phyloP scores from a whole-genome alignment of 2,888 invertebrate genomes.

The Sphinx pinastri region DNA sequence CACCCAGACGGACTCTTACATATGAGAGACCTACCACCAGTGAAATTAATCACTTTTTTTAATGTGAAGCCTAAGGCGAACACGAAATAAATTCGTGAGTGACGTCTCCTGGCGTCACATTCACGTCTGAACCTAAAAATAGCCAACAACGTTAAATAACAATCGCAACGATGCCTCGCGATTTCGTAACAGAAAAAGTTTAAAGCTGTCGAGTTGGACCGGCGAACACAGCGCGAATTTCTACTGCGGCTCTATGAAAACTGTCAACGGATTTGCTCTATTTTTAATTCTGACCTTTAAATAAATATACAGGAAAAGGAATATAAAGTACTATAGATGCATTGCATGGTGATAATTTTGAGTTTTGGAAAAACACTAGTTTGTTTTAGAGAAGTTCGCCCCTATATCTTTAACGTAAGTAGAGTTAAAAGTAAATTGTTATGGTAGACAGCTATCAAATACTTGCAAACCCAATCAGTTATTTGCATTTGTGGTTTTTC shows the following conservation, averaged over 20 bases:
- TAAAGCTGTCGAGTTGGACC: conserved; percentile 1
- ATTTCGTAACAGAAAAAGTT: conserved; percentile 9
- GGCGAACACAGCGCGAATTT: conserved; percentile 1
- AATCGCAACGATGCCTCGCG: neutral
- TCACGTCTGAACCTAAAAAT: neutral
- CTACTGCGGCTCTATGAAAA: neutral
- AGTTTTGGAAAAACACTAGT: too few relatives aligned
- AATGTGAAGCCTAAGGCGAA: neutral
- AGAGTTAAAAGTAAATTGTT: too few relatives aligned
- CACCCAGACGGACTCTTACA: too few relatives aligned
- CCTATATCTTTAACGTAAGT: too few relatives aligned
- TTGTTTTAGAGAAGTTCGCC: too few relatives aligned
- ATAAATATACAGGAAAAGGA: too few relatives aligned
- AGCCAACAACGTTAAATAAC: conserved; percentile 4
- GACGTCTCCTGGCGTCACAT: conserved; percentile 9
- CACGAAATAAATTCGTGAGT: neutral
- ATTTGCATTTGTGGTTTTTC: too few relatives aligned
- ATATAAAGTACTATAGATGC: too few relatives aligned
- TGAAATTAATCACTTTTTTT: neutral
- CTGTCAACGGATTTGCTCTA: neutral
- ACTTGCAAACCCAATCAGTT: too few relatives aligned
- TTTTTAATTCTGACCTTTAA: neutral
- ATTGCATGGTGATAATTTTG: too few relatives aligned
- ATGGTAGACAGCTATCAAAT: too few relatives aligned
- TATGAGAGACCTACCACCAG: too few relatives aligned